Percentiles rank a stretch among this genome's conserved stretches.
Conservation (phyloP, 2,888 invertebrate species). For the Lasioglossum leucozonium region DNA sequence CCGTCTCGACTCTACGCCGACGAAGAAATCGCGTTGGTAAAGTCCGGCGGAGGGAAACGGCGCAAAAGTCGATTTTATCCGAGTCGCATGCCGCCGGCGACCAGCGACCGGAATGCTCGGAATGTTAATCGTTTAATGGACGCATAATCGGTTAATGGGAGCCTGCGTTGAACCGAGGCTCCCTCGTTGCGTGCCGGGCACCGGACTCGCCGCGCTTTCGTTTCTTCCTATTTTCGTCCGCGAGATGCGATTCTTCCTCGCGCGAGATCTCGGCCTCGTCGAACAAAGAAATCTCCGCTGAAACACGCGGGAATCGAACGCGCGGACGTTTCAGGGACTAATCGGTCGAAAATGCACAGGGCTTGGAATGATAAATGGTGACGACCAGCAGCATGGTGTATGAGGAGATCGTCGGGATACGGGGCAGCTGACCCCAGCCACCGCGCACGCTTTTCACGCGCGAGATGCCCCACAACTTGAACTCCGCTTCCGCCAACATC, state of each 20-base stretch:
- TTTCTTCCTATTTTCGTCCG: constrained; percentile 40
- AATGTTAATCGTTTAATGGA: constrained; percentile 80
- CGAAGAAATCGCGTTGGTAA: neutral
- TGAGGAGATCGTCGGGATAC: constrained; percentile 84
- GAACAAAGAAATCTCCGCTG: neutral
- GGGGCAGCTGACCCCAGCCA: constrained; percentile 85
- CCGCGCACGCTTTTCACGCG: constrained; percentile 83
- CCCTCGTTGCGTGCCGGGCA: constrained; percentile 39
- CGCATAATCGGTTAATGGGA: constrained; percentile 77
- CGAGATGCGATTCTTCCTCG: neutral
- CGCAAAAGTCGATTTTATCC: constrained; percentile 47
- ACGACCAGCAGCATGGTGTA: constrained; percentile 84
- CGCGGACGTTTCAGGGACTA: neutral
- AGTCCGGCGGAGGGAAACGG: neutral
- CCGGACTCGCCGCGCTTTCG: neutral
- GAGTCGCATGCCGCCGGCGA: constrained; percentile 20
- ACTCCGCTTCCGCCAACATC: constrained; percentile 82
- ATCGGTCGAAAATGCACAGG: constrained; percentile 43
- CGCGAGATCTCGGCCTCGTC: neutral
- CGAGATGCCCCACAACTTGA: constrained; percentile 83
- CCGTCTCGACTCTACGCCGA: neutral
- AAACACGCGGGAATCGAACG: neutral
- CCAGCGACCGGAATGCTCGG: constrained; percentile 71
- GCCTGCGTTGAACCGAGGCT: constrained; percentile 63
- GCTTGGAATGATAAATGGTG: constrained; percentile 81